A percentile compares a stretch with the other conserved stretches of the same genome.
phyloP scores from a whole-genome alignment of 2,797 vertebrate species.

The Sciurus carolinensis region DNA sequence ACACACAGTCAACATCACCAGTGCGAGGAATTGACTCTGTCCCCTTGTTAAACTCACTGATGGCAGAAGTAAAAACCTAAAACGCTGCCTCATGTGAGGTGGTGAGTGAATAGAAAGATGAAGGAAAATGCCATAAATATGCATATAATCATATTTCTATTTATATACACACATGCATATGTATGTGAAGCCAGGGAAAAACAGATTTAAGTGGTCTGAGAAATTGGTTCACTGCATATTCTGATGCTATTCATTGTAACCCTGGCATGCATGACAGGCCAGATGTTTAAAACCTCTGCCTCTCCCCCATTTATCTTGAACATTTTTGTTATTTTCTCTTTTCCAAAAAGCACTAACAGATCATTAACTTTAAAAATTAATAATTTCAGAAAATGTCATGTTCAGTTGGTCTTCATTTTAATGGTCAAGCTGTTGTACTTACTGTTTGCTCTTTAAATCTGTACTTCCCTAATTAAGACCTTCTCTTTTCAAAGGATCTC shows the following conservation, averaged over 20 bases:
- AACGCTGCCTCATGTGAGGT: not conserved
- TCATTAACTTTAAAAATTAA: constrained; percentile 9
- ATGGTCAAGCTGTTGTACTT: not conserved
- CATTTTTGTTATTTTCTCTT: constrained; percentile 17
- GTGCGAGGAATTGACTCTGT: constrained; percentile 39
- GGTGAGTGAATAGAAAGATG: not conserved
- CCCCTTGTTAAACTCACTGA: not conserved
- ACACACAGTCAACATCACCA: not conserved
- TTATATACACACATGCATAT: not conserved
- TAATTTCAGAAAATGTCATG: not conserved
- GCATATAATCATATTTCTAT: too few species aligned
- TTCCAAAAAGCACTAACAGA: not conserved
- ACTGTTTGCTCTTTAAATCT: not conserved
- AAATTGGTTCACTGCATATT: not conserved
- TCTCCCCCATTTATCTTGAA: constrained; percentile 4
- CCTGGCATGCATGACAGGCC: not conserved
- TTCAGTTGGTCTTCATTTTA: constrained; percentile 7
- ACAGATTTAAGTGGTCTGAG: not conserved
- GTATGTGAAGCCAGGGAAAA: not conserved
- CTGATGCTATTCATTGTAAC: not conserved
- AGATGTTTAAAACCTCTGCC: not conserved
- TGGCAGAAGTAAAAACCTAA: constrained; percentile 31
- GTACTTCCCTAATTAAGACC: not conserved
- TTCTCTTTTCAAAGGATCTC: not conserved
- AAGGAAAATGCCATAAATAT: not conserved